Percentiles rank a stretch among this genome's conserved stretches.
phyloP scores from a whole-genome alignment of 2,888 invertebrate genomes.

The Rugalucina vietnamica region DNA sequence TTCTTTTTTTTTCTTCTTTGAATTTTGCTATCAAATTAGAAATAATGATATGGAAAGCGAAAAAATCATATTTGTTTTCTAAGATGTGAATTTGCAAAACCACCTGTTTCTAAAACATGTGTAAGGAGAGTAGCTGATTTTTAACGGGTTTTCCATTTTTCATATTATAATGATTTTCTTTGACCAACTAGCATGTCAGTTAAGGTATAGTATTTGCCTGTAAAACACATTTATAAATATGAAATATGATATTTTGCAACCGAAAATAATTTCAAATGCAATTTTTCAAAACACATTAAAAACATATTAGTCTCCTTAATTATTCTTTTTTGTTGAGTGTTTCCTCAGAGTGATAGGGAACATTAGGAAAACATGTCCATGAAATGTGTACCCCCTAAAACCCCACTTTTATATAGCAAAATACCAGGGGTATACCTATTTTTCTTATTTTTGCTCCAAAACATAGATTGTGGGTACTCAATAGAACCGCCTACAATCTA shows the following conservation, averaged over 20 bases:
- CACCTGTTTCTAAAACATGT: neutral
- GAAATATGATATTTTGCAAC: neutral
- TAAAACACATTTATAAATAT: neutral
- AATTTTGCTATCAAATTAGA: neutral
- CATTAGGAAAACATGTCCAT: no score
- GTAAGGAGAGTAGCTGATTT: neutral
- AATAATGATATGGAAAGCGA: neutral
- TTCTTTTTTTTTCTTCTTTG: neutral
- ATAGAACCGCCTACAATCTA: no score
- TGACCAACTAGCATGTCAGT: neutral
- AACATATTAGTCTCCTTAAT: neutral
- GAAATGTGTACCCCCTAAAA: no score
- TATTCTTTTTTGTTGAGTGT: neutral
- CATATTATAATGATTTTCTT: neutral
- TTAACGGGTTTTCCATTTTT: neutral
- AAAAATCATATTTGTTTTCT: neutral
- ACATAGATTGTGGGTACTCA: no score
- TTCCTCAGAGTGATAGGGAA: neutral
- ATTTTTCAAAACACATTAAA: conserved; percentile 5
- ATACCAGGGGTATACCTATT: no score
- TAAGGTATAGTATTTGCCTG: neutral
- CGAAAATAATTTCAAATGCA: neutral
- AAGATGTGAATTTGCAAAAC: neutral
- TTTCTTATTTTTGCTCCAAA: no score
- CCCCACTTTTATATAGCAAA: no score